A percentile compares a stretch with the other conserved stretches of the same genome.
These are phyloP conservation scores for Spea bombifrons DNA, from an alignment of 2,113 vertebrate species.

Conservation along the genomic window DNA sequence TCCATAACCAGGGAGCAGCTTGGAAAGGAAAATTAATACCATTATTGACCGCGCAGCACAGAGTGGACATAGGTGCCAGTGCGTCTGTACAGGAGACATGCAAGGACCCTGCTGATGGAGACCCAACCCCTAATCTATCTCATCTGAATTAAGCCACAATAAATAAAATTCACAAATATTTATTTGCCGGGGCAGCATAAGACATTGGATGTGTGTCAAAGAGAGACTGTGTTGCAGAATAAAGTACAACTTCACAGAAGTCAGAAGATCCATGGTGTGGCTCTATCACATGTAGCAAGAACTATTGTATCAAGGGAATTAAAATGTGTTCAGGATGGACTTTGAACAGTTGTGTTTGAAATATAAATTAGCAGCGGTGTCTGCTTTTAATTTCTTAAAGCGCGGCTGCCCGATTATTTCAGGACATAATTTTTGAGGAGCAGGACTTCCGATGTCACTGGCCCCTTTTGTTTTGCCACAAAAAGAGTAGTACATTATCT, in stretches of 20 bases:
- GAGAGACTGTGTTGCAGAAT: background rate
- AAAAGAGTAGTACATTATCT: constrained; percentile 45
- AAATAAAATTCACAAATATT: no score
- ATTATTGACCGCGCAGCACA: no score
- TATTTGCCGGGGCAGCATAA: no score
- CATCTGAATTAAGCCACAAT: no score
- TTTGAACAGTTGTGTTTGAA: constrained; percentile 18
- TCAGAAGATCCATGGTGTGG: background rate
- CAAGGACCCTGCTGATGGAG: no score
- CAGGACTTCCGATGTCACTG: constrained; percentile 36
- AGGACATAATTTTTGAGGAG: constrained; percentile 36
- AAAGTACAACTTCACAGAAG: background rate
- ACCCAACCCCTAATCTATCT: no score
- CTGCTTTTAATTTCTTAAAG: constrained; percentile 55
- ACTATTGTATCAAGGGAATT: background rate
- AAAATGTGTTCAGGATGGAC: background rate
- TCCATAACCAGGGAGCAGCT: no score
- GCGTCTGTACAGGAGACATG: no score
- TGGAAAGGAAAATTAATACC: no score
- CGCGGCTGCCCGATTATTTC: constrained; percentile 39
- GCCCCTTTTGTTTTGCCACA: constrained; percentile 13
- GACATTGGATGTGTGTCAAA: background rate
- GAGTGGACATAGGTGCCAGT: no score
- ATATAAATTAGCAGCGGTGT: constrained; percentile 58
- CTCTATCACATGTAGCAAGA: background rate